Evolutionary conservation across 2,113 vertebrate genomes (phyloP), one percentile per base, ranked within the genome.

Genomic region (Tragelaphus strepsiceros): DNA sequence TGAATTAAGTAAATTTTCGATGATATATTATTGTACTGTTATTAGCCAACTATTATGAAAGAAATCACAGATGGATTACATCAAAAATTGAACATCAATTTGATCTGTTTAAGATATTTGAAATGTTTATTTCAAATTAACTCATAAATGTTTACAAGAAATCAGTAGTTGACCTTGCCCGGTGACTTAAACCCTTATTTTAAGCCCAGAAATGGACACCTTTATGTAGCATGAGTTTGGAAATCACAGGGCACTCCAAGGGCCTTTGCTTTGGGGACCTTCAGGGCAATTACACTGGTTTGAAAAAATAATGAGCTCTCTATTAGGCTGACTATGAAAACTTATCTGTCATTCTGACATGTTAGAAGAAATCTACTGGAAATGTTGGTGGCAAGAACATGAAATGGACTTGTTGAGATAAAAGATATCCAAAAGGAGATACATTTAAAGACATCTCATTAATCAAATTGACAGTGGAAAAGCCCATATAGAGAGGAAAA

Each of bases 331-430:
- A 56, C 94, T 97, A 86, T 13, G 22, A 97, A 97, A 98, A 98
- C 90, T 96, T 98, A 98, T 98, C 98, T 98, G 98, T 99, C 98
- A 99, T 98, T 96, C 94, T 99, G 98, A 98, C 98, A 98, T 46
- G 62, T 93, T 97, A 49, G 94, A 97, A 98, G 94, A 98, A 99
- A 98, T 98, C 97, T 98, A 56, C 97, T 98, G 98, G 98, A 99
- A 99, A 98, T 94, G 46, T 98, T 98, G 98, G 98, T 98, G 98
- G 98, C 97, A 98, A 98, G 96, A 99, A 98, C 98, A 98, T 97
- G 98, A 99, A 99, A 98, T 97, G 84, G 97, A 98, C 98, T 98
- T 98, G 97, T 98, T 98, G 97, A 98, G 98, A 99, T 98, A 98
- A 98, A 98, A 98, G 98, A 98, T 98, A 98, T 98, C 98, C 98